Evolutionary conservation across 2,797 vertebrate genomes (phyloP).

Genomic region (Ara ararauna): DNA sequence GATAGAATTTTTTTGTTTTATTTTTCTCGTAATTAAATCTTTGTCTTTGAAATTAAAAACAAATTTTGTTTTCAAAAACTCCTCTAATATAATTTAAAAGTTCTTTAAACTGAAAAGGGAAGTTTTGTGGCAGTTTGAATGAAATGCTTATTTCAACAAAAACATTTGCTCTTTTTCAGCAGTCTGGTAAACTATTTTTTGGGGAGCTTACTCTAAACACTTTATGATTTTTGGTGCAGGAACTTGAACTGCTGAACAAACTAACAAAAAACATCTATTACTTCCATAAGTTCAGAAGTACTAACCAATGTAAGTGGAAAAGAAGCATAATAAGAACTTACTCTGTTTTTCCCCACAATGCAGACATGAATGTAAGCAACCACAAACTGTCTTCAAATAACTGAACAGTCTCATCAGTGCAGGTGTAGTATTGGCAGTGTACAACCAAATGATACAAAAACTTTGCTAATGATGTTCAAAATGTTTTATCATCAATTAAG

Average conservation of each 20-base stretch:
- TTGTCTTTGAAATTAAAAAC: neutral
- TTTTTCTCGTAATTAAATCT: neutral
- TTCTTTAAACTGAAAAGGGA: neutral
- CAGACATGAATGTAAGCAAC: neutral
- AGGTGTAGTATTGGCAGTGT: neutral
- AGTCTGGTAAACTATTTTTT: neutral
- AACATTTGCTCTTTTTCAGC: neutral
- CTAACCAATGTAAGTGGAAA: neutral
- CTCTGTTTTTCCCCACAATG: neutral
- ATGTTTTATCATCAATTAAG: neutral
- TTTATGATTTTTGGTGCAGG: neutral
- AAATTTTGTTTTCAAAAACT: neutral
- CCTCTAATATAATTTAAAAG: neutral
- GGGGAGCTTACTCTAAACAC: rapidly evolving
- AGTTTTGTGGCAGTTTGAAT: neutral
- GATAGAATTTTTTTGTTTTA: neutral
- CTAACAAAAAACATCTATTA: neutral
- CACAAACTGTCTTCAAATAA: neutral
- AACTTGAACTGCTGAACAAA: neutral
- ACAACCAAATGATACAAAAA: neutral
- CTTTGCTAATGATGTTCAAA: neutral
- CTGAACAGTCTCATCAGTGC: neutral
- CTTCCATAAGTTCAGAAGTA: neutral
- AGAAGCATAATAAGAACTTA: neutral
- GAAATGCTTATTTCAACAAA: neutral